phyloP scores from a whole-genome alignment of 2,888 invertebrate genomes.

The Limnephilus marmoratus region DNA sequence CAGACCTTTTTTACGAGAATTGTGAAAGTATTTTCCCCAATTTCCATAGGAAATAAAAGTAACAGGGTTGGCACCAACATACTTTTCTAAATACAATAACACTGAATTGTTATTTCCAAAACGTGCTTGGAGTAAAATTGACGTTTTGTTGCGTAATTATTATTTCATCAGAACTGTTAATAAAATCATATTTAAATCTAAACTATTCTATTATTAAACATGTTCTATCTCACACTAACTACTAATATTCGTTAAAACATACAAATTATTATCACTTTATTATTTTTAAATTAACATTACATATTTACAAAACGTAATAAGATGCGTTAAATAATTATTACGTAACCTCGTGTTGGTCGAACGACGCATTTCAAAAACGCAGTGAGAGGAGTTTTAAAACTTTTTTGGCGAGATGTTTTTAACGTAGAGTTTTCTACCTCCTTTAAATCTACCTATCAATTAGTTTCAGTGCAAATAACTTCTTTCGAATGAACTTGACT shows the following conservation, averaged over 20 bases:
- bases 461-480: background rate
- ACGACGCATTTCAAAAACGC: background rate
- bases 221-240: constrained; percentile 16
- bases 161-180: background rate
- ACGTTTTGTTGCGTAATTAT: background rate
- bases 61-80: background rate
- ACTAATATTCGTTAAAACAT: constrained; percentile 34
- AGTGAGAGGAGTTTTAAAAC: background rate
- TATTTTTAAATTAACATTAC: constrained; percentile 31
- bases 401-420: constrained; percentile 23
- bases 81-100: too few relatives aligned
- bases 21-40: background rate
- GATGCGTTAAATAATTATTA: background rate
- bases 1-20: background rate
- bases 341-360: background rate
- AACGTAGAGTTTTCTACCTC: constrained; percentile 3
- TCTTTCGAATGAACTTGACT: background rate
- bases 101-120: background rate
- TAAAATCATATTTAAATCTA: background rate
- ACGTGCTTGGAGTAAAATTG: background rate
- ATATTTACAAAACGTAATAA: constrained; percentile 22
- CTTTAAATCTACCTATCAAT: background rate
- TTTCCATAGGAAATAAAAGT: background rate
- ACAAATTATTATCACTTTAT: constrained; percentile 40
- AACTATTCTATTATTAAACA: background rate